These are phyloP conservation scores for Nyctibius grandis DNA, from an alignment of 2,797 vertebrate species.

Conservation along the genomic window DNA sequence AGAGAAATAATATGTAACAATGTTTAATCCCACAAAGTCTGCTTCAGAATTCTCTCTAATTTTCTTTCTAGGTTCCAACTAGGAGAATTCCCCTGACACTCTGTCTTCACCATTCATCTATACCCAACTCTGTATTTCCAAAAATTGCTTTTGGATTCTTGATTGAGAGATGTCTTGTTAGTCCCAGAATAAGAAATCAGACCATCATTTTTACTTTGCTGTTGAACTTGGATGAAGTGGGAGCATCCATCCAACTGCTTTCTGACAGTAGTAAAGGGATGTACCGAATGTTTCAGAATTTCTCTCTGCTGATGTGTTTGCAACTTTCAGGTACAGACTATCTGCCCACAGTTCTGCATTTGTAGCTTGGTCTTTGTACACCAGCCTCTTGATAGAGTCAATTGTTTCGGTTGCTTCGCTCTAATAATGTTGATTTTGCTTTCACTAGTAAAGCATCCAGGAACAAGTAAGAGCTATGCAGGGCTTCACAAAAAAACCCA, in stretches of 20 bases:
- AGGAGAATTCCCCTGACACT: not conserved
- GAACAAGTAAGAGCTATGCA: not conserved
- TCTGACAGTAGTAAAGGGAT: not conserved
- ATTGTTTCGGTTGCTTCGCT: not conserved
- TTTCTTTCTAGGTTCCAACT: not conserved
- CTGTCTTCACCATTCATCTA: not conserved
- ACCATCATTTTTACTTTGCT: not conserved
- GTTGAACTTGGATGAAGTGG: not conserved
- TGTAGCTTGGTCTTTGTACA: not conserved
- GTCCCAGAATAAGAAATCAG: not conserved
- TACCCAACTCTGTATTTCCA: not conserved
- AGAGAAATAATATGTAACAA: not conserved
- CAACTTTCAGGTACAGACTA: not conserved
- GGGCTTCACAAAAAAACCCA: not conserved
- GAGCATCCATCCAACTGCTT: not conserved
- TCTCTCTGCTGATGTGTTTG: not conserved
- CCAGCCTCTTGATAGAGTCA: accelerated
- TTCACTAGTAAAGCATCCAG: not conserved
- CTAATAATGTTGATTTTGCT: not conserved
- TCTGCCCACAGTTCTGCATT: not conserved
- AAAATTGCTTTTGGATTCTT: not conserved
- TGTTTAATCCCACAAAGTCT: not conserved
- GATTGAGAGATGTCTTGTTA: not conserved
- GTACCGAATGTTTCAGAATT: accelerated
- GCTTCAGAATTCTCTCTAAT: not conserved